Conservation (phyloP, 2,888 invertebrate species). For the Drosophila sordidapex region DNA sequence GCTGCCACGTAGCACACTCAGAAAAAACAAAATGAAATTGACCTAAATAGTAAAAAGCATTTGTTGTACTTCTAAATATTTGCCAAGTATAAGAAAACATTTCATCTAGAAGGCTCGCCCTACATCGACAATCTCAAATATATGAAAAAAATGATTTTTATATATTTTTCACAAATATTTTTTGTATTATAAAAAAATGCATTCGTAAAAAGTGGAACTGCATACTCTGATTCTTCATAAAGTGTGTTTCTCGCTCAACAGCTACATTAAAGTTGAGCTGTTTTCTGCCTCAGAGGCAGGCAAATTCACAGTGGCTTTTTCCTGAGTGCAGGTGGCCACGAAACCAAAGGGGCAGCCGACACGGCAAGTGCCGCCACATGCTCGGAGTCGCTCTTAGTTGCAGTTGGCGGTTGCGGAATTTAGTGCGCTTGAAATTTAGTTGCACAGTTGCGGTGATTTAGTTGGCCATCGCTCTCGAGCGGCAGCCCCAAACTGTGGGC, state of each 20-base stretch:
- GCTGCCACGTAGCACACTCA: not conserved
- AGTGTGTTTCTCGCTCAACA: not conserved
- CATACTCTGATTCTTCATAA: not conserved
- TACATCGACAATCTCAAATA: not conserved
- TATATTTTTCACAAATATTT: not conserved
- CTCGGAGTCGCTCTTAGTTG: slow-evolving; percentile 45
- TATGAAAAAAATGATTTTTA: not conserved
- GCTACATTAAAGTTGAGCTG: rapidly evolving
- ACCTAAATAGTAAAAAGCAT: not conserved
- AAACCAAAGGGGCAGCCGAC: slow-evolving; percentile 53
- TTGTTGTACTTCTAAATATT: not conserved
- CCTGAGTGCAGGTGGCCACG: slow-evolving; percentile 42
- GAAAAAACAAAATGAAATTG: not conserved
- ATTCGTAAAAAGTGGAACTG: too few relatives aligned
- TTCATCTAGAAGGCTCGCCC: not conserved
- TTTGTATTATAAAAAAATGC: not conserved
- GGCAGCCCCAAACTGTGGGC: slow-evolving; percentile 28
- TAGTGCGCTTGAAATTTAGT: slow-evolving; percentile 80
- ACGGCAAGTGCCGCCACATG: slow-evolving; percentile 39
- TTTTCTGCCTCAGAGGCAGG: not conserved
- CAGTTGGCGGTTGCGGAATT: slow-evolving; percentile 64
- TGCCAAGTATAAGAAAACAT: not conserved
- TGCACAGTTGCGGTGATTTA: slow-evolving; percentile 75
- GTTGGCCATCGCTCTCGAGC: slow-evolving; percentile 49
- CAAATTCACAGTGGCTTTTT: not conserved